Percentiles rank a stretch among this genome's conserved stretches.
Conservation (phyloP, 1,140 invertebrate species). For the Drosophila trapezifrons region DNA sequence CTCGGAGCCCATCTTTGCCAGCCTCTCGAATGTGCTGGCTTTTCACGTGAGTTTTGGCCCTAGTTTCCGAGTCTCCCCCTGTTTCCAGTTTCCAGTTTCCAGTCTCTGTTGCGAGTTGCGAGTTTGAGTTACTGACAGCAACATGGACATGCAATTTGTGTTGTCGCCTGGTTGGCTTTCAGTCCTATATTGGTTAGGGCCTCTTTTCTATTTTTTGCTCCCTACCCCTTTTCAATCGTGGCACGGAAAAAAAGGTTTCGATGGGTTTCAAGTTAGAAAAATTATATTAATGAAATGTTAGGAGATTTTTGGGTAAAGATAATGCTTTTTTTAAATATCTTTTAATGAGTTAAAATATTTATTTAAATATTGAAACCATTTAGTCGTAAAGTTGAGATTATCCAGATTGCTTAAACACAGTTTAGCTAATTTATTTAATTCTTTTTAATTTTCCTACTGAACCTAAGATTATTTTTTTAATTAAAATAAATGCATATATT, state of each 20-base stretch:
- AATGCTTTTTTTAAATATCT: too few relatives aligned
- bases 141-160: conserved; percentile 59
- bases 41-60: conserved; percentile 86
- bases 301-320: too few relatives aligned
- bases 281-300: too few relatives aligned
- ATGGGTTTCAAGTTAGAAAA: neutral
- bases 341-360: too few relatives aligned
- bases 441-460: too few relatives aligned
- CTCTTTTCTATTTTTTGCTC: conserved; percentile 3
- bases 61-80: conserved; percentile 21
- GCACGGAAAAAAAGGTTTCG: conserved; percentile 19
- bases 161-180: conserved; percentile 43
- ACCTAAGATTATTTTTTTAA: too few relatives aligned
- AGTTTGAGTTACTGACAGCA: conserved; percentile 44
- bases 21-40: conserved; percentile 94
- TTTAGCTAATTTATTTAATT: too few relatives aligned
- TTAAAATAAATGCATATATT: too few relatives aligned
- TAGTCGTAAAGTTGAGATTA: too few relatives aligned
- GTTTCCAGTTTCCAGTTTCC: conserved; percentile 1
- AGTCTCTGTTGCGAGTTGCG: conserved; percentile 18
- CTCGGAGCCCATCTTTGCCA: conserved; percentile 94
- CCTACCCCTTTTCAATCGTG: neutral
- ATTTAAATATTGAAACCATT: too few relatives aligned
- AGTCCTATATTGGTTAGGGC: conserved; percentile 17
- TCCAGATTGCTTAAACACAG: too few relatives aligned